Percentiles rank a stretch among this genome's conserved stretches.
Conservation (phyloP, 2,113 vertebrate genomes). For the Tyrannus savana region DNA sequence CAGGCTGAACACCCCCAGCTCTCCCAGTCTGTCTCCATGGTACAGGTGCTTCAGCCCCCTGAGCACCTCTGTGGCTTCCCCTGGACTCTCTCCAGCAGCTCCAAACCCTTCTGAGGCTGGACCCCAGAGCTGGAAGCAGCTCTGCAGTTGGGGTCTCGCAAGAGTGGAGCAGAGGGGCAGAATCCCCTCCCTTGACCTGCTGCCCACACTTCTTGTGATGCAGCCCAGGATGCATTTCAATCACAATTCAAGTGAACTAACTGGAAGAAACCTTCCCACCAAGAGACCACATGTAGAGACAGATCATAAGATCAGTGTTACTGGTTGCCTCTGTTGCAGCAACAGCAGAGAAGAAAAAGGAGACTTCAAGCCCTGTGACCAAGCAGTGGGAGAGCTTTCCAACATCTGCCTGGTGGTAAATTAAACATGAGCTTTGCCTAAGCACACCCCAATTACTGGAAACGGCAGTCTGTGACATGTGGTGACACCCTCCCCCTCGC, state of each 20-base stretch:
- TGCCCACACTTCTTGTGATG: neutral
- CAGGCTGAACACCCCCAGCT: neutral
- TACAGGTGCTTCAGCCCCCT: neutral
- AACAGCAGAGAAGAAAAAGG: neutral
- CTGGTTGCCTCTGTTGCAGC: neutral
- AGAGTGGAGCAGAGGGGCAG: neutral
- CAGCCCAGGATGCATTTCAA: neutral
- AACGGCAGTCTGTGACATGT: neutral
- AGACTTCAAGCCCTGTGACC: neutral
- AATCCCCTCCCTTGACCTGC: neutral
- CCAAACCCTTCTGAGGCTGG: neutral
- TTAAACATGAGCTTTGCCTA: neutral
- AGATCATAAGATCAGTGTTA: neutral
- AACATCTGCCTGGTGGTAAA: neutral
- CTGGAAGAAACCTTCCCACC: neutral
- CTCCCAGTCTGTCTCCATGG: neutral
- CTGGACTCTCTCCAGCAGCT: neutral
- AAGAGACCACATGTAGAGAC: fast-evolving
- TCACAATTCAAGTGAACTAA: neutral
- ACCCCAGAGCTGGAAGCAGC: neutral
- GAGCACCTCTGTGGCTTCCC: neutral
- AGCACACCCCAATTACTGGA: neutral
- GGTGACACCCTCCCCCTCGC: neutral
- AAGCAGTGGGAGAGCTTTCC: neutral
- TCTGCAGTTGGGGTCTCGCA: neutral